Evolutionary conservation across 2,888 invertebrate species (phyloP), one percentile per base, ranked within the genome.

Genomic region (Orchestes rusci): DNA sequence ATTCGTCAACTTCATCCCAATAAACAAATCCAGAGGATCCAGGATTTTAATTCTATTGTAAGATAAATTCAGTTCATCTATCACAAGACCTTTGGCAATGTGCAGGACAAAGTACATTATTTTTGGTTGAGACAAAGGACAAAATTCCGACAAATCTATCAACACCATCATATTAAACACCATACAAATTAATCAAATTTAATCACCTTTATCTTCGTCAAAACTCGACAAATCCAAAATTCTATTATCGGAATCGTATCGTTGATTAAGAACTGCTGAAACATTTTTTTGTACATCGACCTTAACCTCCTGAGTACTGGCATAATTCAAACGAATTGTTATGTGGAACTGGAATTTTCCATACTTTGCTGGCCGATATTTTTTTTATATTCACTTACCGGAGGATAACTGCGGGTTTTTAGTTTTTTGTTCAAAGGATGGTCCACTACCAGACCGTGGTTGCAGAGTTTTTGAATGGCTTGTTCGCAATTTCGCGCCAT

Each of bases 401-500:
- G n/a, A n/a, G n/a, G n/a, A n/a, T n/a, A n/a, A n/a, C n/a, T n/a
- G n/a, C n/a, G n/a, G n/a, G n/a, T n/a, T n/a, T n/a, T n/a, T n/a
- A n/a, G n/a, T n/a, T 35, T 19, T 28, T 42, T 48, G 16, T 59
- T 56, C 16, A 50, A 45, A 20, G 45, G 45, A 37, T 45, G 36
- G 4, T 41, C 41, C 30, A 68, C 55, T 20, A 70, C 65, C 28
- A n/a, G n/a, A n/a, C n/a, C n/a, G n/a, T n/a, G n/a, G n/a, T n/a
- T n/a, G 41, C 72, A 73, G 1, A 75, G 53, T 54, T 67, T 69
- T 37, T 70, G 67, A n/a, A 75, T 59, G 0, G 73, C 73, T 2
- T 63, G 51, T 7, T 68, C 70, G 54, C 74, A 74, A 55, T 73
- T 73, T 45, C 67, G 61, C 4, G 70, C 70, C 28, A 75, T 55